phyloP scores from a whole-genome alignment of 2,888 invertebrate species.

The Amblyjoppa proteus region DNA sequence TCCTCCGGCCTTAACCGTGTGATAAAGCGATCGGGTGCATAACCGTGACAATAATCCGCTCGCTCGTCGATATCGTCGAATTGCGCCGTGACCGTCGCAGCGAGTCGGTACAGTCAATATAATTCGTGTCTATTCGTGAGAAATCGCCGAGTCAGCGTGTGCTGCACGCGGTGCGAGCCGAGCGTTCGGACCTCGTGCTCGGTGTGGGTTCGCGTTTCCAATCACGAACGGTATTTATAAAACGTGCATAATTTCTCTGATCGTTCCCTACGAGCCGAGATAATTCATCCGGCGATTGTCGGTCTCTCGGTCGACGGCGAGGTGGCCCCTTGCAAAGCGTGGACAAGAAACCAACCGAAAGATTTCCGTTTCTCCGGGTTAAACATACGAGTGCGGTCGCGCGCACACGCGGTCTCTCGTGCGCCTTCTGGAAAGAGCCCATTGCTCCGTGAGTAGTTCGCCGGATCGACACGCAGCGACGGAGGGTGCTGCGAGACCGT shows the following conservation, averaged over 20 bases:
- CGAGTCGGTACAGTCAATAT: conserved; percentile 5
- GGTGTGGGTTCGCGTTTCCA: not conserved
- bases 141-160: conserved; percentile 80
- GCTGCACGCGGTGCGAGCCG: conserved; percentile 55
- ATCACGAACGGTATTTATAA: not conserved
- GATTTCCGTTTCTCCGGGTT: not conserved
- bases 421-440: conserved; percentile 57
- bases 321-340: no score
- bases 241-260: not conserved
- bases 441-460: conserved; percentile 61
- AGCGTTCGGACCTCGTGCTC: conserved; percentile 67
- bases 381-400: conserved; percentile 11
- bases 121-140: conserved; percentile 7
- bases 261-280: no score
- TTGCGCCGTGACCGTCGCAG: not conserved
- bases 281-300: no score
- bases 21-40: not conserved
- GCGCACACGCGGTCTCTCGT: conserved; percentile 57
- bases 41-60: not conserved
- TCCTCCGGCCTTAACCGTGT: conserved; percentile 17
- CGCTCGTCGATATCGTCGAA: conserved; percentile 23
- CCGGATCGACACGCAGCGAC: conserved; percentile 44
- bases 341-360: not conserved
- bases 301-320: no score
- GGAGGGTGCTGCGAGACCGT: conserved; percentile 20